These are phyloP conservation scores for Philereme vetulata DNA, from an alignment of 2,888 invertebrate genomes.

Conservation along the genomic window DNA sequence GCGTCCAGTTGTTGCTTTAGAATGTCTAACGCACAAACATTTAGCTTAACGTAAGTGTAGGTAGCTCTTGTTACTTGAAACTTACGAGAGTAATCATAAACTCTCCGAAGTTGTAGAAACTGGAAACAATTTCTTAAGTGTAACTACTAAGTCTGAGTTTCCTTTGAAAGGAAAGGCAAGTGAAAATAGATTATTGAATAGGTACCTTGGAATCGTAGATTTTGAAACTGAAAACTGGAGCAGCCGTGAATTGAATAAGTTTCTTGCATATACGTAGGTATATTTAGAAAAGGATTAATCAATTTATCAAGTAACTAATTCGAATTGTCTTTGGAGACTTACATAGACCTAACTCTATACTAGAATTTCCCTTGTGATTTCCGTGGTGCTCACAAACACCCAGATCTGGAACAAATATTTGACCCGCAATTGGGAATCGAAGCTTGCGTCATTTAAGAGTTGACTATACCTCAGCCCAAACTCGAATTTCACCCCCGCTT, in stretches of 20 bases:
- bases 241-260: constrained; percentile 33
- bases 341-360: too few relatives aligned
- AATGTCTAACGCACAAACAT: constrained; percentile 35
- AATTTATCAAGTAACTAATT: too few relatives aligned
- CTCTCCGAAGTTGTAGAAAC: constrained; percentile 50
- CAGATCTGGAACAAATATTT: too few relatives aligned
- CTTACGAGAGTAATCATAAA: constrained; percentile 59
- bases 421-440: too few relatives aligned
- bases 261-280: constrained; percentile 12
- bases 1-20: constrained; percentile 34
- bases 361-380: too few relatives aligned
- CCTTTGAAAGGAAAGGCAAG: constrained; percentile 55
- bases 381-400: too few relatives aligned
- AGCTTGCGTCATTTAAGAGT: too few relatives aligned
- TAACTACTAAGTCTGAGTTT: constrained; percentile 54
- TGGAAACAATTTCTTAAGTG: constrained; percentile 59
- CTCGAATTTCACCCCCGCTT: too few relatives aligned
- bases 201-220: constrained; percentile 32
- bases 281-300: too few relatives aligned
- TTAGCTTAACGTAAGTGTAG: constrained; percentile 25
- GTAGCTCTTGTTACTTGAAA: constrained; percentile 35
- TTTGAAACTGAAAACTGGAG: constrained; percentile 32
- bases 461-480: too few relatives aligned
- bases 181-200: constrained; percentile 53
- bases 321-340: too few relatives aligned